Evolutionary conservation across 2,888 invertebrate species (phyloP).

Genomic region (Leistus spinibarbis): DNA sequence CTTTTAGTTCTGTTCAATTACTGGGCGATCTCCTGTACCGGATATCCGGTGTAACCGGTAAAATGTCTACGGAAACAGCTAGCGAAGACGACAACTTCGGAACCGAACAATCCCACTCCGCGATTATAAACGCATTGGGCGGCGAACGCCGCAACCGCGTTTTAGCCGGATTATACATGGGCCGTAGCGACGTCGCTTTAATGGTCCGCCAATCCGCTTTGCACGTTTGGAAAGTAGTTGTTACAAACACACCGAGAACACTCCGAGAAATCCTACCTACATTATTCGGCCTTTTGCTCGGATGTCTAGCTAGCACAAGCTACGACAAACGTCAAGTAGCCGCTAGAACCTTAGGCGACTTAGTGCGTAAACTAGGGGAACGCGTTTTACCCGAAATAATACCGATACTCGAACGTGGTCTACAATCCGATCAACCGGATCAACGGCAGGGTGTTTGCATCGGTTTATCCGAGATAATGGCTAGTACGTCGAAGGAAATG

Average conservation of each 20-base stretch:
- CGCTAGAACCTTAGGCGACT: conserved; percentile 93
- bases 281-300: conserved; percentile 87
- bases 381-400: conserved; percentile 97
- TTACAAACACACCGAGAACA: conserved; percentile 96
- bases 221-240: conserved; percentile 99
- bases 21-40: conserved; percentile 94
- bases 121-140: conserved; percentile 88
- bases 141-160: conserved; percentile 90
- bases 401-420: conserved; percentile 92
- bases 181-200: conserved; percentile 93
- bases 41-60: conserved; percentile 96
- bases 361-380: conserved; percentile 96
- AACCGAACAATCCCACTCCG: conserved; percentile 92
- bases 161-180: conserved; percentile 94
- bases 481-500: conserved; percentile 93
- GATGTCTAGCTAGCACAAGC: conserved; percentile 94
- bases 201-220: conserved; percentile 97
- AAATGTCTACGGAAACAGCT: conserved; percentile 98
- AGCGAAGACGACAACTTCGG: conserved; percentile 99
- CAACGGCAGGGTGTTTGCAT: conserved; percentile 99
- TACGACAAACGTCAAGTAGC: conserved; percentile 94
- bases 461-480: conserved; percentile 97
- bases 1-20: conserved; percentile 86
- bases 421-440: conserved; percentile 89
- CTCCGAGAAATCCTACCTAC: conserved; percentile 95